These are phyloP conservation scores for Patella depressa DNA, from an alignment of 2,888 invertebrate species.

Conservation along the genomic window DNA sequence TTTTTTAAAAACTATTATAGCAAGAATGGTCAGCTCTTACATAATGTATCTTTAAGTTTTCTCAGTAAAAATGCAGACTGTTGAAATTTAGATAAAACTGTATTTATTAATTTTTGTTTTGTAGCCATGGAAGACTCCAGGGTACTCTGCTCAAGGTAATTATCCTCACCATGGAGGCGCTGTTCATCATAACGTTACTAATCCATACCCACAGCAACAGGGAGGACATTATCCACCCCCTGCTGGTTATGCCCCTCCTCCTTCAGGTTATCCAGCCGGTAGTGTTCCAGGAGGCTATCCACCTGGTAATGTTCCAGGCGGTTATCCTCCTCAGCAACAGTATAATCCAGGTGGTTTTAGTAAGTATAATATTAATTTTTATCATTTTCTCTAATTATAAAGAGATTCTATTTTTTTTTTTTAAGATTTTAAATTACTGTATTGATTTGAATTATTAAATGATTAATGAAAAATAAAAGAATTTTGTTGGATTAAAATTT, in stretches of 20 bases:
- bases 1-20: no score
- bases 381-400: no score
- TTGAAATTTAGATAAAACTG: neutral
- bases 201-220: slow-evolving; percentile 14
- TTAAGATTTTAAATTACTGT: no score
- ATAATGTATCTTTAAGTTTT: no score
- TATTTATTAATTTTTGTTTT: neutral
- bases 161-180: slow-evolving; percentile 16
- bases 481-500: no score
- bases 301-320: slow-evolving; percentile 38
- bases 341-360: neutral
- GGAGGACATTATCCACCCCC: slow-evolving; percentile 22
- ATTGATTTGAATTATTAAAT: no score
- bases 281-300: slow-evolving; percentile 19
- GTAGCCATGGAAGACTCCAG: slow-evolving; percentile 26
- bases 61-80: no score
- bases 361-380: neutral
- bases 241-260: slow-evolving; percentile 17
- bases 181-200: slow-evolving; percentile 6
- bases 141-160: slow-evolving; percentile 22
- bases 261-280: slow-evolving; percentile 18
- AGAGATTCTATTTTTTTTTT: no score
- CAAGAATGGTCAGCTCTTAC: no score
- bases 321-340: slow-evolving; percentile 11
- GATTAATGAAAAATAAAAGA: no score